Percentiles rank a stretch among this genome's conserved stretches.
Evolutionary conservation across 2,113 vertebrate genomes (phyloP).

Genomic region (Terrapene triunguis): DNA sequence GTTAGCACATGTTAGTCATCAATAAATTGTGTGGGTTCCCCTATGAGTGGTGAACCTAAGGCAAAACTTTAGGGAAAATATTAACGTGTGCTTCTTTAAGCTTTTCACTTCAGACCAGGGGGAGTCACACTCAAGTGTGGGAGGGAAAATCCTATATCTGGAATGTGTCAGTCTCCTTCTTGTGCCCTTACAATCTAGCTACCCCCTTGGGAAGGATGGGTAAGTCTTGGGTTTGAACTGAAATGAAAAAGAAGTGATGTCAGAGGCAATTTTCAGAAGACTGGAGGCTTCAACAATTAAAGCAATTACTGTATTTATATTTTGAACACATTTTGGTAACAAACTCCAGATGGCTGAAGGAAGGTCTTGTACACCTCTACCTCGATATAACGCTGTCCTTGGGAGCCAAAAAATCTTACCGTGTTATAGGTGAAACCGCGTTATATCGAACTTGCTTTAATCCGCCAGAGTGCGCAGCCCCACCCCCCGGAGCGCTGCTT

Average conservation of each 20-base stretch:
- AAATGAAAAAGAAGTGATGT: constrained; percentile 44
- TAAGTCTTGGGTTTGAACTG: constrained; percentile 46
- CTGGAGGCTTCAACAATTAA: background rate
- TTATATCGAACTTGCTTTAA: too few species aligned
- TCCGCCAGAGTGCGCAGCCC: too few species aligned
- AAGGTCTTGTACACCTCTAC: background rate
- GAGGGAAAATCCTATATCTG: too few species aligned
- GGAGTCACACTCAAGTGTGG: too few species aligned
- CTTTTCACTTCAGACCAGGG: background rate
- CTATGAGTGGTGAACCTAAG: background rate
- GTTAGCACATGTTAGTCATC: fast-evolving
- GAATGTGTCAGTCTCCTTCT: constrained; percentile 5
- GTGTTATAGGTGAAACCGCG: too few species aligned
- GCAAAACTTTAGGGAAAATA: background rate
- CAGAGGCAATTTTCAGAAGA: constrained; percentile 44
- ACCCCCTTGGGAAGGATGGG: background rate
- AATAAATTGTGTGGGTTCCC: background rate
- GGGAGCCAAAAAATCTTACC: too few species aligned
- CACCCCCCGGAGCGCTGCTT: too few species aligned
- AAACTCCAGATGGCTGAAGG: constrained; percentile 6
- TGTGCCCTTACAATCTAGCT: background rate
- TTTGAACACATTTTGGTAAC: background rate
- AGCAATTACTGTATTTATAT: background rate
- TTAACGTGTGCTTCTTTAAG: background rate
- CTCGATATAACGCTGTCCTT: too few species aligned